Conservation (phyloP, 2,113 vertebrate genomes). For the Aegotheles bennettii region DNA sequence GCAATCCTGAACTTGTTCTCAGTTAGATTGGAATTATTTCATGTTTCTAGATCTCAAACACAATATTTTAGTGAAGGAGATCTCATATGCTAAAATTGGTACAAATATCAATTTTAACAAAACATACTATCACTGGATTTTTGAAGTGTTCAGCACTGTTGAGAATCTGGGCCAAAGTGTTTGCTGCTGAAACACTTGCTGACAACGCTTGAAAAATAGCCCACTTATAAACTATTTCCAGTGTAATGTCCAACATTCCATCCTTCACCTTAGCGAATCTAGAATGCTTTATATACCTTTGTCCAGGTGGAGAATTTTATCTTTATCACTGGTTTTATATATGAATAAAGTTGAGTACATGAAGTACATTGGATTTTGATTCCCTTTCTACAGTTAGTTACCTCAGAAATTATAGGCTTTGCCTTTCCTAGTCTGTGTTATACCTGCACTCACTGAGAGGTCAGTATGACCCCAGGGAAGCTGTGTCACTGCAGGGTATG, state of each 20-base stretch:
- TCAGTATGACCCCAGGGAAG: neutral
- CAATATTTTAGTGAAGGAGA: neutral
- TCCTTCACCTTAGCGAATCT: rapidly evolving
- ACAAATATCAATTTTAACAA: neutral
- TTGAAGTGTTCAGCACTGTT: neutral
- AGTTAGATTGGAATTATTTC: neutral
- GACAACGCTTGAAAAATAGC: neutral
- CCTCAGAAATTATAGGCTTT: neutral
- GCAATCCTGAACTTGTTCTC: neutral
- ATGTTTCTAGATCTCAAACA: neutral
- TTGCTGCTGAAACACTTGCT: neutral
- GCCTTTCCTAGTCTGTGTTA: neutral
- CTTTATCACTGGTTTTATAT: neutral
- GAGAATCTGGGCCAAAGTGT: neutral
- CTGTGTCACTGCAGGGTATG: neutral
- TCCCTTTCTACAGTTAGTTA: neutral
- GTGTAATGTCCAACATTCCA: neutral
- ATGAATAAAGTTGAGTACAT: neutral
- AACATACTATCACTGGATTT: neutral
- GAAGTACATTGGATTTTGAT: neutral
- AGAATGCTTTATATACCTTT: neutral
- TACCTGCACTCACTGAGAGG: neutral
- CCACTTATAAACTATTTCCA: neutral
- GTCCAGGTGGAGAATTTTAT: neutral
- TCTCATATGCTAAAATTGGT: neutral